Conservation (phyloP, 2,113 vertebrate genomes). For the Scytalopus superciliaris region DNA sequence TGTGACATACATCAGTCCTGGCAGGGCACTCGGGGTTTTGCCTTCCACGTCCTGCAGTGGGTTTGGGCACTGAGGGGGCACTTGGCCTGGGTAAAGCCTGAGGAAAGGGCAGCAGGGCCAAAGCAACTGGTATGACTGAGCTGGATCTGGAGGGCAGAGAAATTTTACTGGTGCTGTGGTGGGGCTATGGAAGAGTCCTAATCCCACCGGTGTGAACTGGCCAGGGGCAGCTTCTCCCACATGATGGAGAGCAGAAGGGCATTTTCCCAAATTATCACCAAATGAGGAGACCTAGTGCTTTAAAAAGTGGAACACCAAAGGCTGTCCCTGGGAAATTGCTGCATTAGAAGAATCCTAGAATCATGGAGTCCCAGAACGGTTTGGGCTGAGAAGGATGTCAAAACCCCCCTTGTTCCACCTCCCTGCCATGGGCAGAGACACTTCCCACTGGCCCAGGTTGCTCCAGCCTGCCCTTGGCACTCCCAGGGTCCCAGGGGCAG, state of each 20-base stretch:
- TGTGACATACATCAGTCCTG: not conserved
- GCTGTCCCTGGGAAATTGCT: constrained; percentile 34
- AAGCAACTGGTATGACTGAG: constrained; percentile 51
- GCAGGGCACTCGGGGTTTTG: not conserved
- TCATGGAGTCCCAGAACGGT: not conserved
- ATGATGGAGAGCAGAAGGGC: constrained; percentile 13
- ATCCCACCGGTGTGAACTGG: constrained; percentile 35
- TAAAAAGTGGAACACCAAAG: constrained; percentile 32
- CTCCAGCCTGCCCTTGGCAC: not conserved
- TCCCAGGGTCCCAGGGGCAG: not conserved
- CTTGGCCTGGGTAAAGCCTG: not conserved
- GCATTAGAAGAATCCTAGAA: not conserved
- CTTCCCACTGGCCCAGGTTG: not conserved
- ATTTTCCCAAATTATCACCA: constrained; percentile 42
- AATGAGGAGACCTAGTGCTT: constrained; percentile 26
- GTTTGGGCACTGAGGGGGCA: not conserved
- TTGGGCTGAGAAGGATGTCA: not conserved
- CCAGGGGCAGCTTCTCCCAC: not conserved
- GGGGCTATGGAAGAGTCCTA: constrained; percentile 16
- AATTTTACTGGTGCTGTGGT: constrained; percentile 26
- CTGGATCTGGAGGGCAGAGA: constrained; percentile 48
- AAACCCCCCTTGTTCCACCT: not conserved
- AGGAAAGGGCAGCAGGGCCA: constrained; percentile 5
- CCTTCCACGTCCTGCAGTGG: not conserved
- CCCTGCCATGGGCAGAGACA: not conserved